A percentile compares a stretch with the other conserved stretches of the same genome.
phyloP scores from a whole-genome alignment of 2,113 vertebrate genomes.

The Lonchura striata region DNA sequence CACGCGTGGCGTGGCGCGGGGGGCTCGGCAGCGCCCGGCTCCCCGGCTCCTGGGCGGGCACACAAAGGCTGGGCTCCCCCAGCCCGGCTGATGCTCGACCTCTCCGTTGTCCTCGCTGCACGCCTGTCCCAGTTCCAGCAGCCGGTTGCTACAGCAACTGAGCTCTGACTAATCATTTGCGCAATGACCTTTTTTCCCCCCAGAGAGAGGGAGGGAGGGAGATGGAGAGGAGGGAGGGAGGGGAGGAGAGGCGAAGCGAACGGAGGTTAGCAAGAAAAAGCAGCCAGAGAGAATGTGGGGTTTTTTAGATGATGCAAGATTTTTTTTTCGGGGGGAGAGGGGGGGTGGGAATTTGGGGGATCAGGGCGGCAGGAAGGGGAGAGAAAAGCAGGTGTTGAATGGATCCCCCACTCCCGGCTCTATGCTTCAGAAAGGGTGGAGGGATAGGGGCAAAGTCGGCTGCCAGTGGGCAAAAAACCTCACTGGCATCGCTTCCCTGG shows the following conservation, averaged over 20 bases:
- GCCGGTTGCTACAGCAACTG: conserved; percentile 88
- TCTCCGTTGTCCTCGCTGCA: conserved; percentile 89
- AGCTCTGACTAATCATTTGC: conserved; percentile 95
- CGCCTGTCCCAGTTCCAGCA: conserved; percentile 88
- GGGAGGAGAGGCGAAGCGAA: conserved; percentile 60
- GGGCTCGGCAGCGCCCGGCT: conserved; percentile 43
- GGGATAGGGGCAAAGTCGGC: neutral
- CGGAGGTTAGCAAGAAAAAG: conserved; percentile 70
- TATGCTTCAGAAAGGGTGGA: neutral
- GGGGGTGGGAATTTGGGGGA: neutral
- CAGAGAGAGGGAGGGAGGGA: conserved; percentile 79
- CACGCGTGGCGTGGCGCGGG: neutral
- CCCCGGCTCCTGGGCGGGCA: conserved; percentile 53
- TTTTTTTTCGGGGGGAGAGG: neutral
- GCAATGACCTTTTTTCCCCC: conserved; percentile 94
- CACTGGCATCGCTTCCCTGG: neutral
- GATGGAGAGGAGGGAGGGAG: conserved; percentile 59
- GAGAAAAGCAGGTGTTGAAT: neutral
- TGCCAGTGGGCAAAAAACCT: neutral
- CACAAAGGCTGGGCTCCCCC: conserved; percentile 80
- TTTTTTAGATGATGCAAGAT: neutral
- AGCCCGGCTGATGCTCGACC: conserved; percentile 84
- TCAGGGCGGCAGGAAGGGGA: neutral
- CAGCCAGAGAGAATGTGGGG: conserved; percentile 41
- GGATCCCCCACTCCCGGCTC: neutral